Evolutionary conservation across 1,140 invertebrate genomes (phyloP).

Genomic region (Drosophila mayri): DNA sequence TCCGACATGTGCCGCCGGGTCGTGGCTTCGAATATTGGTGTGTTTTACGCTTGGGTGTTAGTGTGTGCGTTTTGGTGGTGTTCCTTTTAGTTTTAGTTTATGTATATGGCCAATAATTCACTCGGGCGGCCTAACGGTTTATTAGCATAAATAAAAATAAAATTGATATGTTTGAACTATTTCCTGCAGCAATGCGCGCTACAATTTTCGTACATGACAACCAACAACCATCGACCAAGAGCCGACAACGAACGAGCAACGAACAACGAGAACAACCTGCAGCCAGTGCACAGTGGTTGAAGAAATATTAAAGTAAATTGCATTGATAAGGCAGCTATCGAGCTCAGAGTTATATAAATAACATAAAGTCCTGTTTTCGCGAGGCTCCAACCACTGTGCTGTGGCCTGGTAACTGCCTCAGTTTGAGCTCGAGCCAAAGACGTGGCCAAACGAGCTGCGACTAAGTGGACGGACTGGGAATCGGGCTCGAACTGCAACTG

Average conservation of each 20-base stretch:
- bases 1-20: slow-evolving; percentile 61
- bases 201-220: slow-evolving; percentile 83
- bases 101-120: slow-evolving; percentile 76
- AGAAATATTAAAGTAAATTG: background rate
- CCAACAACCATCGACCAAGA: slow-evolving; percentile 64
- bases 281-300: slow-evolving; percentile 45
- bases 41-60: slow-evolving; percentile 18
- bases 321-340: too few relatives aligned
- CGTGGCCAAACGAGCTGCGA: slow-evolving; percentile 58
- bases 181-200: slow-evolving; percentile 82
- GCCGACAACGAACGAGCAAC: slow-evolving; percentile 31
- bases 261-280: slow-evolving; percentile 78
- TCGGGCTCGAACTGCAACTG: slow-evolving; percentile 19
- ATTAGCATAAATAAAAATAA: slow-evolving; percentile 84
- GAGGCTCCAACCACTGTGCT: slow-evolving; percentile 34
- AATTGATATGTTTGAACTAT: slow-evolving; percentile 84
- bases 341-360: background rate
- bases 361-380: background rate
- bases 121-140: slow-evolving; percentile 75
- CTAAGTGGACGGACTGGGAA: slow-evolving; percentile 58
- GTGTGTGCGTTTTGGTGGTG: slow-evolving; percentile 19
- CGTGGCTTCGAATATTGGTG: slow-evolving; percentile 38
- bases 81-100: slow-evolving; percentile 31
- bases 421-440: slow-evolving; percentile 51
- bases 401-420: slow-evolving; percentile 39